Evolutionary conservation across 2,797 vertebrate species (phyloP), one percentile per base, ranked within the genome.

Genomic region (Poeciliopsis infans): DNA sequence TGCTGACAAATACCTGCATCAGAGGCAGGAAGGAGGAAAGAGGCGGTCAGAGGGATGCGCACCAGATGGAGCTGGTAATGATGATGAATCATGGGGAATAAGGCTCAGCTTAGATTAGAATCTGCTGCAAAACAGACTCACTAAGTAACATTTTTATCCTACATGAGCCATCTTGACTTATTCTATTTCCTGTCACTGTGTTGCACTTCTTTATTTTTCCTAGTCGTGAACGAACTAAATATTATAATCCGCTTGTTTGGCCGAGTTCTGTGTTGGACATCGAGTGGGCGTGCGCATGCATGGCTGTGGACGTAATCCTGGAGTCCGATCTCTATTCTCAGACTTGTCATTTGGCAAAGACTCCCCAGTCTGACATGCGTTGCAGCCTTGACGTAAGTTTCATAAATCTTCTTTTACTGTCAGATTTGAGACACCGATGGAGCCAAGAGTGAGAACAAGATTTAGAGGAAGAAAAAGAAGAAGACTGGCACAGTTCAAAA

Each of bases 111-210:
- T 85, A 93, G 95, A 95, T 95, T 94, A 95, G 92, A 93, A 95
- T 96, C 93, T 93, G 88, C 89, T 94, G 93, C 95, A 95, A 93
- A 95, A 95, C 89, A 91, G 91, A 91, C 90, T 94, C 59, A 74
- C 84, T 74, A 89, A 94, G 86, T 88, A 82, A 90, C 76, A 85
- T 74, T 83, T 69, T 81, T 79, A 87, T 45, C 77, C 33, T 64
- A 46, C 76, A 77, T 79, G 76, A 71, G 73, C 76, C 78, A 25
- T n/a, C 81, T 83, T 79, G 55, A 86, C 74, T 79, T 4, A 1
- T 68, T 76, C 43, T 79, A 71, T 79, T 79, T 43, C 23, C 45
- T 72, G 61, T 61, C 64, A 39, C 70, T 18, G 70, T 82, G 74
- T 76, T 43, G 71, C 61, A 76, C 49, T 78, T 57, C 5, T 47